Base-by-base conservation (phyloP, 2,888 invertebrate species). In the Calliopum simillimum region DNA sequence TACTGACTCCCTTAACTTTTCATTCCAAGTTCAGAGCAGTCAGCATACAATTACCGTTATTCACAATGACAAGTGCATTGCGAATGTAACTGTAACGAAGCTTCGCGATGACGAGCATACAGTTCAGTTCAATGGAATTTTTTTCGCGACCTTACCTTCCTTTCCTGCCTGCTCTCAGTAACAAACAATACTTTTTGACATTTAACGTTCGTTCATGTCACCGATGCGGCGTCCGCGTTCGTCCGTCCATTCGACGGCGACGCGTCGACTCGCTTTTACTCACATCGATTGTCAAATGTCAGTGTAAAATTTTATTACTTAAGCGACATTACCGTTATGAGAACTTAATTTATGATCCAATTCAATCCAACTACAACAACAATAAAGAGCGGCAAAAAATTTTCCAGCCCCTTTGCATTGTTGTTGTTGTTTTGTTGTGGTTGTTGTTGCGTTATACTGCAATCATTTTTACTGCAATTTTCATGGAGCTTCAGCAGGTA, bases 311-410 rank as follows among this genome's bases (percentile, higher is more conserved):
- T 83, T 82, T 83, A 82, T 85, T 81, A 82, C 80, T 80, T 78
- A 80, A 82, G 79, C 80, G 82, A 81, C 79, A 80, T 80, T 79
- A 77, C 76, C 80, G 80, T 83, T 85, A 83, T 82, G 82, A 84
- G 84, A 84, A 81, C 84, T 84, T 84, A 85, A 85, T 85, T 85
- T 85, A 84, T 84, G 79, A 78, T 81, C 78, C 78, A 74, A 76
- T 73, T 73, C 69, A 71, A 53, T 46, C 47, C 70, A 68, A 73
- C 74, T 75, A 72, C 76, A 76, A 72, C 63, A 62, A 73, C 74
- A 75, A 73, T 77, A 78, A 75, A 72, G 55, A 65, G 61, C 65
- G 71, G 64, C 68, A 71, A 74, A 71, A n/a, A 69, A 73, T 71
- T 72, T 71, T 71, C 70, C 67, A 70, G 51, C 70, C 62, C 70